Base-by-base conservation (phyloP, 2,888 invertebrate species). In the Scaptomyza tumidula region DNA sequence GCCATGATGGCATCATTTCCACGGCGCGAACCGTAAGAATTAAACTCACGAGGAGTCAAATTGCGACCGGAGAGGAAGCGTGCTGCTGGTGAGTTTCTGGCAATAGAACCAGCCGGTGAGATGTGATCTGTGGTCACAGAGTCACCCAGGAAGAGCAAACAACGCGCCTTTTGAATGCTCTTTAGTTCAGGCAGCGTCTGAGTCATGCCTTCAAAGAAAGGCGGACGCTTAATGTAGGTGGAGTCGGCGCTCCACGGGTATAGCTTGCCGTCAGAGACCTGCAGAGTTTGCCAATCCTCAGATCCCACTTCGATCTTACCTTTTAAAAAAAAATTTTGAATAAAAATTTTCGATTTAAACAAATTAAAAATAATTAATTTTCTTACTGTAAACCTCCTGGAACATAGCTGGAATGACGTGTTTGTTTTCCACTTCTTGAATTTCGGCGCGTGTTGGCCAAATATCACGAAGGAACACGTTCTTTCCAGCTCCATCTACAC, bases 41-140 rank as follows among this genome's bases (percentile, higher is more conserved):
- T 99, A 92, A 99, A 99, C 88, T 99, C 98, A 65, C 96, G 94
- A 0, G 99, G 98, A 0, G 97, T 96, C 13, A 99, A 67, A 49
- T 89, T 90, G 6, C 91, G 86, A 3, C 88, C 89, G 1, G 92
- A 83, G 2, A 92, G 77, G 80, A 89, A 92, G 13, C 92, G 89
- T 3, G 92, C 92, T 0, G 99, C 99, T 0, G 99, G 96, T 56
- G 98, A 98, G 91, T 96, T 98, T 58, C 98, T 93, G 0, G 99
- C 97, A 87, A 99, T 99, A 63, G 98, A 98, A 5, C 99, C 99
- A 19, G 99, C 99, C 0, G 99, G 99, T 2, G 98, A 98, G 75
- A 99, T 99, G 92, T 99, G 99, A 93, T 99, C 99, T 0, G 99
- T 99, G 31, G 99, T 99, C 7, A 99, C 98, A 0, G 98, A 99